Evolutionary conservation across 2,113 vertebrate species (phyloP), one percentile per base, ranked within the genome.

Genomic region (Engraulis encrasicolus): DNA sequence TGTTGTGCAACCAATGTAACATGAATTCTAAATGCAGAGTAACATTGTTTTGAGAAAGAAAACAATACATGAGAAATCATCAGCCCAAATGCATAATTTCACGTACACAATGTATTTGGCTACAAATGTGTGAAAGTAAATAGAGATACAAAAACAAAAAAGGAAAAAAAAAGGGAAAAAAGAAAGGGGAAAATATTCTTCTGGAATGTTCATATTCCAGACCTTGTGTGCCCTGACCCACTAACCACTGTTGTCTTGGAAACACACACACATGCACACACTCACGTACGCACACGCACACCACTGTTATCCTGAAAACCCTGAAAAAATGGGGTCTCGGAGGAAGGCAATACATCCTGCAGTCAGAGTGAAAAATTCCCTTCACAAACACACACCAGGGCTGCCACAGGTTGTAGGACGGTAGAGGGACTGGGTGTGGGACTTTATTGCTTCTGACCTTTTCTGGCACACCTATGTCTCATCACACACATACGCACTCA

Each of bases 381-480:
- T 9, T 5, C 40, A 45, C 40, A 45, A 3, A 45, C 40, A 45
- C 40, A 45, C 40, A 45, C 40, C 9, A 5, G 40, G 40, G 40
- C n/a, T n/a, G 9, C 40, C 40, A 45, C 9, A 45, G 40, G 40
- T 45, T 45, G 40, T 45, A 45, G 40, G 40, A 45, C 40, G 40
- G 40, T 45, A 45, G 40, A 45, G 9, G 3, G n/a, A n/a, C n/a
- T n/a, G n/a, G 40, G 40, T 45, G 40, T 45, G 40, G 40, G 3
- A 45, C n/a, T n/a, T n/a, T n/a, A n/a, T n/a, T 54, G 49, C 58
- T 61, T 83, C 50, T 85, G 58, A 81, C 80, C 88, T 52, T 84
- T 85, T 78, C 48, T 31, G 48, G 11, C 79, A 74, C 50, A 61
- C 61, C 12, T 19, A 52, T 17, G 9, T 45, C 40, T 3, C 4